These are phyloP conservation scores for Nomada flava DNA, from an alignment of 2,888 invertebrate species.

Conservation along the genomic window DNA sequence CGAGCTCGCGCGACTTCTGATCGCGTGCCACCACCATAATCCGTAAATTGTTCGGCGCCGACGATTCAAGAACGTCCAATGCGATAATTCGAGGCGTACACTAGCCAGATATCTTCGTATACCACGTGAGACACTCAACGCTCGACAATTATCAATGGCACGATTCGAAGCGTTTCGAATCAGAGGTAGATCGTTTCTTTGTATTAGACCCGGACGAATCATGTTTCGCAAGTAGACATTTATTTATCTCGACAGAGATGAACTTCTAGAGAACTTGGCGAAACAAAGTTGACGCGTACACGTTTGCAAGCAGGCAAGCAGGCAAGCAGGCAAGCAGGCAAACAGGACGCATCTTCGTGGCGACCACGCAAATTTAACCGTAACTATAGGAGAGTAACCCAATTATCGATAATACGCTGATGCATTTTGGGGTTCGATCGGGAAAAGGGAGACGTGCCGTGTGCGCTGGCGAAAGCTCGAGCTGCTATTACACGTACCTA, in stretches of 20 bases:
- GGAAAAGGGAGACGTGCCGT: constrained; percentile 38
- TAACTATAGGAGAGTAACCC: constrained; percentile 39
- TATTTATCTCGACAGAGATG: background rate
- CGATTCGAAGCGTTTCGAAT: background rate
- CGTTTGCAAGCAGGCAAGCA: background rate
- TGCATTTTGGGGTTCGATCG: constrained; percentile 52
- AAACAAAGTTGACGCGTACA: background rate
- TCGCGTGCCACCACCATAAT: constrained; percentile 35
- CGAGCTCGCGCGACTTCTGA: background rate
- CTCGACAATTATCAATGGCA: background rate
- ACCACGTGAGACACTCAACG: no score
- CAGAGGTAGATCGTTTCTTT: background rate
- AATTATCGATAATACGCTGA: constrained; percentile 47
- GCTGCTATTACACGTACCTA: constrained; percentile 19
- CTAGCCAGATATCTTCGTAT: background rate
- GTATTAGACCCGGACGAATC: background rate
- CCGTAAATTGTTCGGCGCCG: constrained; percentile 42
- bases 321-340: background rate
- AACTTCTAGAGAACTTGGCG: no score
- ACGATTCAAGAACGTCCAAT: constrained; percentile 56
- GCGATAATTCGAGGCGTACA: constrained; percentile 37
- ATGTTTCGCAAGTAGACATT: background rate
- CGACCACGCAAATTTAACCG: constrained; percentile 39
- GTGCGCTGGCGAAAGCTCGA: background rate
- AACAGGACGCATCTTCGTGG: background rate